These are phyloP conservation scores for Sesamia nonagrioides DNA, from an alignment of 1,140 invertebrate genomes.

Conservation along the genomic window DNA sequence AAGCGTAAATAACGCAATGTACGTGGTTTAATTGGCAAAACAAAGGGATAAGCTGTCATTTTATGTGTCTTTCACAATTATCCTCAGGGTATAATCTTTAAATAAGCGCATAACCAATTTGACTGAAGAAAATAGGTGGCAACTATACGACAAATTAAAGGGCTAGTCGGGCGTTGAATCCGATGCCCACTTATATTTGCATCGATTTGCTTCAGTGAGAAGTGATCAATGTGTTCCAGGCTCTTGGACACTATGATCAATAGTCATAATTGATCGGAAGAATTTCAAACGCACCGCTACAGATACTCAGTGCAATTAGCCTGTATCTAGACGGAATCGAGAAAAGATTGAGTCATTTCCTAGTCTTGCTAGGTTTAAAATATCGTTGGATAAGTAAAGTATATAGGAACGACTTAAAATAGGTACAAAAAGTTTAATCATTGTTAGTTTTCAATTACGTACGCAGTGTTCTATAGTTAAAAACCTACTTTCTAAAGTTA, in stretches of 20 bases:
- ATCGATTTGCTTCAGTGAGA: background rate
- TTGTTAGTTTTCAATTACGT: no score
- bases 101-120: no score
- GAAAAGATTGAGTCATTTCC: slow-evolving; percentile 21
- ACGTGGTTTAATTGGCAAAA: no score
- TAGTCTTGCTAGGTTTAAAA: background rate
- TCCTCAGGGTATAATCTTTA: no score
- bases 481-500: no score
- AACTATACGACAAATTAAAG: background rate
- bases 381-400: background rate
- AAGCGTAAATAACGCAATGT: no score
- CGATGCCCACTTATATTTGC: background rate
- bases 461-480: no score
- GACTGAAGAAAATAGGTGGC: no score
- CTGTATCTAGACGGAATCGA: slow-evolving; percentile 20
- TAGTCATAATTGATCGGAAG: slow-evolving; percentile 4
- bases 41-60: no score
- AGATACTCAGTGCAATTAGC: slow-evolving; percentile 11
- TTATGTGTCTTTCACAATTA: no score
- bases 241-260: slow-evolving; percentile 5
- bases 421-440: no score
- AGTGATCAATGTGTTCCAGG: background rate
- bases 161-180: background rate
- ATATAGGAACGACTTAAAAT: no score
- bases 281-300: slow-evolving; percentile 6